These are phyloP conservation scores for Oreonectes daqikongensis DNA, from an alignment of 2,797 vertebrate genomes.

Conservation along the genomic window DNA sequence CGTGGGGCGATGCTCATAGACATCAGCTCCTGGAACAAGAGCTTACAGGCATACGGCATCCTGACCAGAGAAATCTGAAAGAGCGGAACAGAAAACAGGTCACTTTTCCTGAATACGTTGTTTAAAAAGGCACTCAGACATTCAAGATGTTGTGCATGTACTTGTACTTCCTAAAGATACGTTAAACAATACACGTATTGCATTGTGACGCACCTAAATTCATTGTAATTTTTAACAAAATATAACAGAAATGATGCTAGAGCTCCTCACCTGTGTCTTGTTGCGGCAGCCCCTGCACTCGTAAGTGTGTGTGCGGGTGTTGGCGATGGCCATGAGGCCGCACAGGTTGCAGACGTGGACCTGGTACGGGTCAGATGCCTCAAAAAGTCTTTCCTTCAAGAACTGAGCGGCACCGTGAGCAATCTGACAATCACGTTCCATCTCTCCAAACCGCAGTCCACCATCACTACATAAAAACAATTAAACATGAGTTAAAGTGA, in stretches of 20 bases:
- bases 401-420: slow-evolving; percentile 98
- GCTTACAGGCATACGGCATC: slow-evolving; percentile 97
- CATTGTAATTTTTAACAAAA: too few species aligned
- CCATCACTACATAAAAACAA: slow-evolving; percentile 80
- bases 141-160: background rate
- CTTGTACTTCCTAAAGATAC: background rate
- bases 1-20: slow-evolving; percentile 98
- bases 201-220: too few species aligned
- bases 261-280: slow-evolving; percentile 87
- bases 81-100: background rate
- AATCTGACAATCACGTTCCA: slow-evolving; percentile 98
- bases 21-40: slow-evolving; percentile 97
- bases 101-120: background rate
- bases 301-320: slow-evolving; percentile 95
- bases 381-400: slow-evolving; percentile 91
- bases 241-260: too few species aligned
- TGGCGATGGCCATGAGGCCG: slow-evolving; percentile 97
- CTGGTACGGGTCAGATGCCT: slow-evolving; percentile 97
- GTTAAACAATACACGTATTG: background rate
- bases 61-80: slow-evolving; percentile 93
- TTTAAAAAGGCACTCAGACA: too few species aligned
- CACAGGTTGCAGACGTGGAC: slow-evolving; percentile 98
- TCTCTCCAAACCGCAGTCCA: slow-evolving; percentile 96
- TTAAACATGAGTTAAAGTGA: background rate
- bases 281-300: slow-evolving; percentile 97